phyloP scores from a whole-genome alignment of 2,113 vertebrate genomes.

The Rhineura floridana region DNA sequence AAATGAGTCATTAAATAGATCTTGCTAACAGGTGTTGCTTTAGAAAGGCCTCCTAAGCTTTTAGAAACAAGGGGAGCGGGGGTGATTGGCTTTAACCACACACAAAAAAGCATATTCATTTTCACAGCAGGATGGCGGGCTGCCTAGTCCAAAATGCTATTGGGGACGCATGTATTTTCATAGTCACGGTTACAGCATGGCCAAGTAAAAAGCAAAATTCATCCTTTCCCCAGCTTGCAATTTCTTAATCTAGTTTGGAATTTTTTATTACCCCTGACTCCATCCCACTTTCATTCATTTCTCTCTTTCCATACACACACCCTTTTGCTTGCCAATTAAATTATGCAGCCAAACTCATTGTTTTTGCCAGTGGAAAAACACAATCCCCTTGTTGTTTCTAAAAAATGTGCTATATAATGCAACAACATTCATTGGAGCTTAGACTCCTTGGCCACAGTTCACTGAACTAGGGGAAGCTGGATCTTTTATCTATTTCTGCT shows the following conservation, averaged over 20 bases:
- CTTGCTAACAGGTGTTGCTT: conserved; percentile 45
- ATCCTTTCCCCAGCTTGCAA: background rate
- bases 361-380: background rate
- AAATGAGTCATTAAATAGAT: conserved; percentile 10
- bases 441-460: no score
- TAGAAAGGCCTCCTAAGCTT: conserved; percentile 33
- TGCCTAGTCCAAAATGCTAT: background rate
- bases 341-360: background rate
- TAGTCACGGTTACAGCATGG: background rate
- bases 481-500: background rate
- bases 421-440: background rate
- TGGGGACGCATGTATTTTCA: conserved; percentile 16
- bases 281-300: background rate
- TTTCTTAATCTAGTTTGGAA: conserved; percentile 56
- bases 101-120: conserved; percentile 39
- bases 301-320: background rate
- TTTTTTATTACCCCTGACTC: conserved; percentile 52
- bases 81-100: conserved; percentile 12
- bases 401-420: no score
- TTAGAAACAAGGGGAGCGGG: conserved; percentile 29
- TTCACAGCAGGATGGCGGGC: conserved; percentile 34
- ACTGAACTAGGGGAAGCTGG: background rate
- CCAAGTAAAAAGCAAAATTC: background rate
- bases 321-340: conserved; percentile 13
- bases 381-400: background rate